phyloP scores from a whole-genome alignment of 2,797 vertebrate genomes.

The Gymnothorax reevesii region DNA sequence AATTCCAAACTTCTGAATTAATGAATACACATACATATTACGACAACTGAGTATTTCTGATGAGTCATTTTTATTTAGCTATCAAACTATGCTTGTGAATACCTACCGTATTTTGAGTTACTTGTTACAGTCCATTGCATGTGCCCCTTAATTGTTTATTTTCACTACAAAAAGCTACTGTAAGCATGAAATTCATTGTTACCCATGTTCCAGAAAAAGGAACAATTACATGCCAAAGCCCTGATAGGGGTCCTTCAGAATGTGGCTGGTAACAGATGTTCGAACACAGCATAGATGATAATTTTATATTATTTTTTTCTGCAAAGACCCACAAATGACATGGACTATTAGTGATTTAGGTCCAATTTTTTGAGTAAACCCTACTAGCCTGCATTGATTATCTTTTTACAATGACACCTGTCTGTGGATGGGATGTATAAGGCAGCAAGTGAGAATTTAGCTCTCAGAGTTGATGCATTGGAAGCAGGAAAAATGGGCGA shows the following conservation, averaged over 20 bases:
- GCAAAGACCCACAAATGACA: slow-evolving; percentile 26
- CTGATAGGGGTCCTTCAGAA: background rate
- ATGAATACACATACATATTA: background rate
- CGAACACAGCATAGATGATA: slow-evolving; percentile 37
- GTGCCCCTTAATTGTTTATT: background rate
- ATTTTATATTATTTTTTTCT: slow-evolving; percentile 44
- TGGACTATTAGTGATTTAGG: slow-evolving; percentile 17
- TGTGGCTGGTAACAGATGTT: slow-evolving; percentile 26
- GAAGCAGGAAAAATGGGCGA: no score
- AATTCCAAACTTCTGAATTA: background rate
- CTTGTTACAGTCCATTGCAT: background rate
- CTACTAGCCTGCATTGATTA: background rate
- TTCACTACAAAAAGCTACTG: background rate
- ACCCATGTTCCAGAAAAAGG: background rate
- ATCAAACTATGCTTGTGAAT: background rate
- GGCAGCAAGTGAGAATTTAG: no score
- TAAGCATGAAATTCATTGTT: background rate
- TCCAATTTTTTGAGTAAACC: background rate
- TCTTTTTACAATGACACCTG: no score
- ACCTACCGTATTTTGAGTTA: background rate
- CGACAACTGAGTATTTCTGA: background rate
- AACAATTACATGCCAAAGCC: background rate
- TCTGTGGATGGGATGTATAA: no score
- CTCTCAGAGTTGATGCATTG: no score
- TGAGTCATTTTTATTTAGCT: background rate